These are phyloP conservation scores for Catocala fraxini DNA, from an alignment of 2,888 invertebrate genomes.

Conservation along the genomic window DNA sequence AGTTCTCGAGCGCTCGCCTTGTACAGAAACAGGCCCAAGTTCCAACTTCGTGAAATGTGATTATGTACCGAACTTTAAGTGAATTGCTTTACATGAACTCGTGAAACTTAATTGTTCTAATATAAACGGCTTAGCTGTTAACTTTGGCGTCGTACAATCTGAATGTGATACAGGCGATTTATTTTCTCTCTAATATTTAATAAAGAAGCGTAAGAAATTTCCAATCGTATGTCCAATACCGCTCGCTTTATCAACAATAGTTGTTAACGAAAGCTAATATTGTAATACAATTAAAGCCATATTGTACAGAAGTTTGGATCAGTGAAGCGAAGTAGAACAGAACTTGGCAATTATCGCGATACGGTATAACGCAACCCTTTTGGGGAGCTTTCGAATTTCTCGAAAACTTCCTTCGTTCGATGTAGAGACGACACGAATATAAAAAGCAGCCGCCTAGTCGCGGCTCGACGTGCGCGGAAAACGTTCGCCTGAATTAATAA, in stretches of 20 bases:
- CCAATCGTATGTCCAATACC: slow-evolving; percentile 21
- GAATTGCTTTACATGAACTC: slow-evolving; percentile 80
- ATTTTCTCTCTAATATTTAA: slow-evolving; percentile 10
- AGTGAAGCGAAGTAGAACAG: slow-evolving; percentile 46
- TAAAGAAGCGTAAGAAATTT: background rate
- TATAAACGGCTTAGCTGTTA: slow-evolving; percentile 73
- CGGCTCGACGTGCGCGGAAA: slow-evolving; percentile 70
- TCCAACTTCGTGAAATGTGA: slow-evolving; percentile 75
- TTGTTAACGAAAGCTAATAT: slow-evolving; percentile 47
- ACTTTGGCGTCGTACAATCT: slow-evolving; percentile 72
- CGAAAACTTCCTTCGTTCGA: slow-evolving; percentile 56
- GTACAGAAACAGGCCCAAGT: slow-evolving; percentile 61
- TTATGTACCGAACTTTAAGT: slow-evolving; percentile 80
- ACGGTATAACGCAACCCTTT: slow-evolving; percentile 54
- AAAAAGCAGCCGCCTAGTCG: slow-evolving; percentile 73
- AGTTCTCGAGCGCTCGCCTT: slow-evolving; percentile 52
- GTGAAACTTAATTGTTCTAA: slow-evolving; percentile 78
- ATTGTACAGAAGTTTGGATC: slow-evolving; percentile 42
- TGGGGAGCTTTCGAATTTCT: slow-evolving; percentile 48
- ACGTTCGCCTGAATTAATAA: slow-evolving; percentile 85
- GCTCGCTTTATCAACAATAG: slow-evolving; percentile 39
- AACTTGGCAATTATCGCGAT: slow-evolving; percentile 61
- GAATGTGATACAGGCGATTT: slow-evolving; percentile 41
- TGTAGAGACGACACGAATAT: slow-evolving; percentile 70
- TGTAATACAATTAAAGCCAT: slow-evolving; percentile 50